Base-by-base conservation (phyloP, 1,140 invertebrate genomes). In the Nymphalis io region DNA sequence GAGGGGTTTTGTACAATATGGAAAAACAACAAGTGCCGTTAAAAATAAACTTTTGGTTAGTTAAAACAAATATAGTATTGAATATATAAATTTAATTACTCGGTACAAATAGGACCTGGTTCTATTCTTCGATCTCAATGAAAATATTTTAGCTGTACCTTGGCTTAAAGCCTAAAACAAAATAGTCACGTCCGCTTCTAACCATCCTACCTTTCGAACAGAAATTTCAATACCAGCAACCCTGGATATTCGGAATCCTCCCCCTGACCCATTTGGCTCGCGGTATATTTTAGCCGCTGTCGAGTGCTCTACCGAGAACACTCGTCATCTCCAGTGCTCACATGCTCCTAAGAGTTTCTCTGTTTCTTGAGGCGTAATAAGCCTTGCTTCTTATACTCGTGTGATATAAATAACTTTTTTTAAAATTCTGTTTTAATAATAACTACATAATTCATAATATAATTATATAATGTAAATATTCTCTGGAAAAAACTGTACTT, bases 211-310 rank as follows among this genome's bases (percentile, higher is more conserved):
- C 46, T 20, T 13, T 48, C 6, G 18, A n/a, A 51, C 20, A 51
- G 11, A 20, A 51, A 51, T 20, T 20, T 0, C 18, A n/a, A 2
- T 20, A 2, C 46, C 8, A 51, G 16, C 46, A 51, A 11, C 46
- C 16, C 46, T 51, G 18, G 18, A 11, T n/a, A 10, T 21, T 21
- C 48, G 48, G 48, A 27, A 11, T 21, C 40, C 67, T 46, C 27
- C 13, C 39, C 18, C 42, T 70, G 68, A 70, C 61, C 68, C 39
- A 70, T 65, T 70, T 70, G 68, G 61, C 68, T 57, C 60, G 55
- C 6, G 18, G 68, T 58, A 38, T n/a, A 44, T 65, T 70, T 64
- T 59, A 70, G 59, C 61, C 61, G n/a, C 68, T 42, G 18, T 51
- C 11, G 27, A 65, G 68, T 11, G 68, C 44, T 21, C 51, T 23